Conservation (phyloP, 64 coral and sea anemone genomes). For the Stichodactyla helianthus region DNA sequence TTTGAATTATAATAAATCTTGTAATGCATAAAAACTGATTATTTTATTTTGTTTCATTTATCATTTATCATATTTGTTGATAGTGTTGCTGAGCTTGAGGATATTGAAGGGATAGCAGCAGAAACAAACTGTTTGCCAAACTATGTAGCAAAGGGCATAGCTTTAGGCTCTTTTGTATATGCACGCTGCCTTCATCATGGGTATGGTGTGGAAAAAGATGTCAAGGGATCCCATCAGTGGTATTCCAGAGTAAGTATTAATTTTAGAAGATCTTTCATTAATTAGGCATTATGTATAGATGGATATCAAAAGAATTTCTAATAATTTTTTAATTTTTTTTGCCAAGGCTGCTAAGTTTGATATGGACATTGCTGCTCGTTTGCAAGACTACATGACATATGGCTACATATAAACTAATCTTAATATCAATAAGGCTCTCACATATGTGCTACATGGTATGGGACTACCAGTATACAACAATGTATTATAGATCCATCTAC, state of each 20-base stretch:
- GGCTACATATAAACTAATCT: constrained; percentile 64
- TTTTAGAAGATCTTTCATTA: neutral
- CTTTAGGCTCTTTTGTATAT: constrained; percentile 91
- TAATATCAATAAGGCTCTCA: neutral
- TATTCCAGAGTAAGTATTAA: constrained; percentile 68
- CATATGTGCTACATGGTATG: neutral
- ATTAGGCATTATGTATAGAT: neutral
- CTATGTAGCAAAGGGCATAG: constrained; percentile 94
- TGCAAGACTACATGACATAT: constrained; percentile 90
- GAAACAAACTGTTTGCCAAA: constrained; percentile 80
- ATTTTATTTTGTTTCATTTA: neutral
- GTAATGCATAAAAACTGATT: neutral
- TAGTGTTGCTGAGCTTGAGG: constrained; percentile 91
- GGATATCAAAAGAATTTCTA: neutral
- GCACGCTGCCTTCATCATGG: constrained; percentile 87
- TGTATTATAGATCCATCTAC: too few relatives aligned
- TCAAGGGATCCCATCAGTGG: constrained; percentile 67
- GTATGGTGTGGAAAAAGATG: constrained; percentile 53
- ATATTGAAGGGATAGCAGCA: constrained; percentile 77
- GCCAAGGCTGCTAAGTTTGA: constrained; percentile 75
- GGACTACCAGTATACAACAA: neutral
- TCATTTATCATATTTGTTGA: neutral
- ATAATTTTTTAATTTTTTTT: neutral
- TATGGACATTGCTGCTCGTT: constrained; percentile 80
- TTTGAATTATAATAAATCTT: neutral